Evolutionary conservation across 2,113 vertebrate species (phyloP).

Genomic region (Seriola rivoliana): DNA sequence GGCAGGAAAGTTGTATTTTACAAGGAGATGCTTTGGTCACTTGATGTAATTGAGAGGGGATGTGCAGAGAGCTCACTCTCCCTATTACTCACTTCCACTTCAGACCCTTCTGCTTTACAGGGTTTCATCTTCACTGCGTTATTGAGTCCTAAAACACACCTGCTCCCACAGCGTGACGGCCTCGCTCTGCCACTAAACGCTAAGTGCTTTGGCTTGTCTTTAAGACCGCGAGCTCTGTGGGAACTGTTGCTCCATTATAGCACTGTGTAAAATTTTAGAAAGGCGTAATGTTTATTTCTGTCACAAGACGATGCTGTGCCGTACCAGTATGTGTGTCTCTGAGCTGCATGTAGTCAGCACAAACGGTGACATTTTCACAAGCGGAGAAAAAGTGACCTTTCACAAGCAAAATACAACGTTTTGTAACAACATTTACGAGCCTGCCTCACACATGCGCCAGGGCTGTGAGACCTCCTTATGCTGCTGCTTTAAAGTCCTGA

Average conservation of each 20-base stretch:
- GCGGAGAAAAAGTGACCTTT: slow-evolving; percentile 19
- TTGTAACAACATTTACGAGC: neutral
- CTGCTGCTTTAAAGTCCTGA: neutral
- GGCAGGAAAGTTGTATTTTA: slow-evolving; percentile 45
- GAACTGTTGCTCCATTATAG: slow-evolving; percentile 51
- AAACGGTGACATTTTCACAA: slow-evolving; percentile 16
- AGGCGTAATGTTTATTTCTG: slow-evolving; percentile 52
- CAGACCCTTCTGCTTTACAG: slow-evolving; percentile 61
- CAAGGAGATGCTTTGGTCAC: slow-evolving; percentile 62
- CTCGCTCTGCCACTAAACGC: slow-evolving; percentile 49
- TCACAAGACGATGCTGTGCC: neutral
- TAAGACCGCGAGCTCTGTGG: slow-evolving; percentile 35
- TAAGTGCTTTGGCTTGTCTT: slow-evolving; percentile 62
- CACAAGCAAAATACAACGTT: neutral
- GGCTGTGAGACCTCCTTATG: neutral
- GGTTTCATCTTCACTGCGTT: slow-evolving; percentile 63
- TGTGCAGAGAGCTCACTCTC: slow-evolving; percentile 52
- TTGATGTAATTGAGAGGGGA: slow-evolving; percentile 70
- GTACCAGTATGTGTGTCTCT: neutral
- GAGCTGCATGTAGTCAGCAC: neutral
- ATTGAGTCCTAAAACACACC: slow-evolving; percentile 81
- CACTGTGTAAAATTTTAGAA: slow-evolving; percentile 41
- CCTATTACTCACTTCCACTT: slow-evolving; percentile 52
- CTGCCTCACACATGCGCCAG: neutral
- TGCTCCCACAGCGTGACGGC: slow-evolving; percentile 66